phyloP scores from a whole-genome alignment of 2,797 vertebrate genomes.

The Petrocephalus schoutedeni region DNA sequence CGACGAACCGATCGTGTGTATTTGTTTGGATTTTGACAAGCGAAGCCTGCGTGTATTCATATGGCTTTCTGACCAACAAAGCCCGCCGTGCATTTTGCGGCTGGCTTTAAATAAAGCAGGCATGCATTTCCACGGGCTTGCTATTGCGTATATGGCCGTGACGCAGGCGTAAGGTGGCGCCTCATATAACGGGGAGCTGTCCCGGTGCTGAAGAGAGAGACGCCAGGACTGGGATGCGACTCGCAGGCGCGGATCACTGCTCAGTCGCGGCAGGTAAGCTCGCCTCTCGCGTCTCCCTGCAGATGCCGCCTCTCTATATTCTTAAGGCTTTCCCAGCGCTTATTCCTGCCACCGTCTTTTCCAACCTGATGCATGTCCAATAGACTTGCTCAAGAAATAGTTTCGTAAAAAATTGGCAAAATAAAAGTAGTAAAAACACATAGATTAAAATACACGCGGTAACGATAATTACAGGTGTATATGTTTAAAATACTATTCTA shows the following conservation, averaged over 20 bases:
- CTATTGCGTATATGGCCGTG: slow-evolving; percentile 51
- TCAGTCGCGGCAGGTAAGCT: slow-evolving; percentile 52
- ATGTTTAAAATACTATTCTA: background rate
- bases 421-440: background rate
- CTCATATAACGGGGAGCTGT: slow-evolving; percentile 74
- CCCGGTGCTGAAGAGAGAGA: slow-evolving; percentile 76
- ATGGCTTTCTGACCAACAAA: background rate
- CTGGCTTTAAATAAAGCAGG: background rate
- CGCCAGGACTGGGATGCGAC: slow-evolving; percentile 45
- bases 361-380: slow-evolving; percentile 30
- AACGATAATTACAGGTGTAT: background rate
- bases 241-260: background rate
- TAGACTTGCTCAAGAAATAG: background rate
- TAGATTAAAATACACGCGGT: background rate
- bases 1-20: background rate
- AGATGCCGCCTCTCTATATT: background rate
- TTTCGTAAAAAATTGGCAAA: background rate
- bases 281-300: background rate
- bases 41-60: background rate
- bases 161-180: slow-evolving; percentile 61
- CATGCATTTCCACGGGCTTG: background rate
- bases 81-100: background rate
- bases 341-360: background rate
- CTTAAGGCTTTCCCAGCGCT: background rate
- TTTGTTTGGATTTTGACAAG: background rate